These are phyloP conservation scores for Luffia ferchaultella DNA, from an alignment of 2,888 invertebrate genomes.

Conservation along the genomic window DNA sequence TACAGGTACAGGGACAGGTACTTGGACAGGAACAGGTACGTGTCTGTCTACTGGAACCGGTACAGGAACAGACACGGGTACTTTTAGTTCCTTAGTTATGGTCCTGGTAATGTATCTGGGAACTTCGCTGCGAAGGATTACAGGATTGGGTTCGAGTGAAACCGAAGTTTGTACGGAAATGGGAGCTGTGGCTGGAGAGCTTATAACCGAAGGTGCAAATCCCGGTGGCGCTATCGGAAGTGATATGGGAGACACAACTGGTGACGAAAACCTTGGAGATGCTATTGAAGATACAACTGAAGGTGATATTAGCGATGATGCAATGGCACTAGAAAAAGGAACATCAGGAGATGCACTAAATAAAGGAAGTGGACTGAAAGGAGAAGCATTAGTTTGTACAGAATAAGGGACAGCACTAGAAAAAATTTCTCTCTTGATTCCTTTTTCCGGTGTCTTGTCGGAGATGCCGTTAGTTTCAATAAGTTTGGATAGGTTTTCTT, in stretches of 20 bases:
- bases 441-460: constrained; percentile 35
- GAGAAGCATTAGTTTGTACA: too few relatives aligned
- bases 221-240: not conserved
- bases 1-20: constrained; percentile 60
- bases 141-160: constrained; percentile 47
- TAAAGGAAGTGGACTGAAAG: not conserved
- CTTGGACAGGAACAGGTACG: constrained; percentile 56
- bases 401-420: constrained; percentile 11
- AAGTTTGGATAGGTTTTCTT: constrained; percentile 39
- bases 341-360: constrained; percentile 1
- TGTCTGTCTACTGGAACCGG: constrained; percentile 36
- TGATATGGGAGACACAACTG: not conserved
- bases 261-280: not conserved
- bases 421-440: constrained; percentile 39
- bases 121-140: constrained; percentile 50
- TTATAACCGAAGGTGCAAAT: constrained; percentile 8
- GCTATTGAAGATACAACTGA: not conserved
- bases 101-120: constrained; percentile 53
- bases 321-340: not conserved
- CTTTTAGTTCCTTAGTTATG: constrained; percentile 41
- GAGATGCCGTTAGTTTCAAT: constrained; percentile 41
- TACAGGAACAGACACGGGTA: constrained; percentile 27
- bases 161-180: constrained; percentile 28
- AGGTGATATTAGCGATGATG: not conserved
- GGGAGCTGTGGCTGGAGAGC: constrained; percentile 31